Evolutionary conservation across 2,113 vertebrate genomes (phyloP).

Genomic region (Eurypyga helias): DNA sequence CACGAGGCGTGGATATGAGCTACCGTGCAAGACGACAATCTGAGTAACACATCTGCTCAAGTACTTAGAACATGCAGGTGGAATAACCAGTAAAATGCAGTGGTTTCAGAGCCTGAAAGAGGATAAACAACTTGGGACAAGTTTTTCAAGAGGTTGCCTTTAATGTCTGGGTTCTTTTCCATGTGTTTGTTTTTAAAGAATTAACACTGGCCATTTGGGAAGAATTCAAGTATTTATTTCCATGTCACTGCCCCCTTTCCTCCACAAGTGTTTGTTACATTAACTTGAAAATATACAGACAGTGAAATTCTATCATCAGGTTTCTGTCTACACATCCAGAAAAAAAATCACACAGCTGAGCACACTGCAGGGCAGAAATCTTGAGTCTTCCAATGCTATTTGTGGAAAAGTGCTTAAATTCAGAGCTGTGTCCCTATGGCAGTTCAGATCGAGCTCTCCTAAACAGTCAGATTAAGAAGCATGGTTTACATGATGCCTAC

Average conservation of each 20-base stretch:
- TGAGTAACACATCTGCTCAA: background rate
- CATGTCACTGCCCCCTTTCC: background rate
- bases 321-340: background rate
- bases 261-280: conserved; percentile 6
- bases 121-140: background rate
- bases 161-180: background rate
- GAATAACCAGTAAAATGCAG: background rate
- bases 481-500: background rate
- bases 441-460: background rate
- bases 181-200: background rate
- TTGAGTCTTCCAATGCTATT: background rate
- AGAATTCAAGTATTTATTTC: background rate
- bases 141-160: background rate
- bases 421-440: background rate
- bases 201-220: background rate
- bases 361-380: background rate
- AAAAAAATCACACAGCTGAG: background rate
- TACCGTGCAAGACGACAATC: background rate
- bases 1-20: background rate
- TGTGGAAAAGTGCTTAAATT: background rate
- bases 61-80: background rate
- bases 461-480: background rate
- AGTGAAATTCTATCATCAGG: background rate
- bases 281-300: background rate
- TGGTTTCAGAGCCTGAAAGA: background rate